Evolutionary conservation across 2,888 invertebrate genomes (phyloP).

Genomic region (Pycnomerus fuliginosus): DNA sequence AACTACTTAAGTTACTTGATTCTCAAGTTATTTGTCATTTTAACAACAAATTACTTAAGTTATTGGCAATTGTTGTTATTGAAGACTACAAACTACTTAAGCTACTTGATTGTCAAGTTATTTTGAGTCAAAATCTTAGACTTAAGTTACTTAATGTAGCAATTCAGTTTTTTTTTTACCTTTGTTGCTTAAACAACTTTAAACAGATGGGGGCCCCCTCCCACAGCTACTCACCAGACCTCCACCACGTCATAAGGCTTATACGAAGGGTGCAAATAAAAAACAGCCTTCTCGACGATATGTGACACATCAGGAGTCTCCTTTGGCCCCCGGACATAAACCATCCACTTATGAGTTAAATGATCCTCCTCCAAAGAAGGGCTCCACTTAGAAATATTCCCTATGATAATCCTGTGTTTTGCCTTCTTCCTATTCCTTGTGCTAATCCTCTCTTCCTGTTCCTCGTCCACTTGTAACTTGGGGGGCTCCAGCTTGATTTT

Average conservation of each 20-base stretch:
- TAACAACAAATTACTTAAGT: no score
- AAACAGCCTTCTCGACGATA: constrained; percentile 72
- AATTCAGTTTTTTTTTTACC: no score
- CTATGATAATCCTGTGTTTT: constrained; percentile 53
- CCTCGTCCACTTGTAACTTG: neutral
- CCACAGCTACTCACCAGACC: constrained; percentile 60
- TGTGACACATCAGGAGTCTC: constrained; percentile 60
- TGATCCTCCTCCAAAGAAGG: constrained; percentile 66
- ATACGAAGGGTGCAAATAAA: constrained; percentile 83
- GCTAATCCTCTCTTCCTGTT: no score
- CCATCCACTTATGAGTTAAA: constrained; percentile 87
- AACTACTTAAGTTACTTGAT: no score
- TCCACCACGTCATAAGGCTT: constrained; percentile 83
- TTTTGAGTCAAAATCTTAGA: no score
- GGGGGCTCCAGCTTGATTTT: constrained; percentile 27
- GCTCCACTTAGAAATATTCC: constrained; percentile 85
- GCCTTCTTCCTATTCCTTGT: constrained; percentile 43
- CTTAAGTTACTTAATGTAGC: no score
- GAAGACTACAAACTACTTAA: no score
- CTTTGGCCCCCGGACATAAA: constrained; percentile 76
- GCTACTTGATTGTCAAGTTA: no score
- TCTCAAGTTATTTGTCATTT: no score
- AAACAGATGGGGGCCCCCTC: no score
- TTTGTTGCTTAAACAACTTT: constrained; percentile 4
- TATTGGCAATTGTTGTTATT: no score